Base-by-base conservation (phyloP, 2,888 invertebrate genomes). In the Bombylius major region DNA sequence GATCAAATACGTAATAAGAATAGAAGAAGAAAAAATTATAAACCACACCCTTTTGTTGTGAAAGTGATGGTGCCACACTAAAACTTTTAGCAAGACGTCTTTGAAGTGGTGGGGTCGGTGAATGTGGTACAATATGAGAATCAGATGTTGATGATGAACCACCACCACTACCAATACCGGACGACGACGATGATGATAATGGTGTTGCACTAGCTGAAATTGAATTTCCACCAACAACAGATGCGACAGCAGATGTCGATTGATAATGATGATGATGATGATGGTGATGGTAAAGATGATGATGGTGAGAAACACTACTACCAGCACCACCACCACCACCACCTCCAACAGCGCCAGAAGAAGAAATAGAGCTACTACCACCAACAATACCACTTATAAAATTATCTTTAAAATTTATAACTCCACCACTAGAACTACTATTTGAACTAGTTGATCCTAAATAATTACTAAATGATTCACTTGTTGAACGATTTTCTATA, bases 41-140 rank as follows among this genome's bases (percentile, higher is more conserved):
- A 51, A 61, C 58, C 73, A 69, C 71, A 73, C 73, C 73, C 73
- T 74, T 74, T 65, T 75, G 72, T 62, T 72, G 75, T 57, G 71
- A 69, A 50, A 62, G 77, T 66, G 86, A 82, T 68, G 88, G 83
- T 66, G 89, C 84, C 69, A 89, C 89, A 78, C 90, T 90, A 82
- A 92, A 91, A 76, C 90, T 91, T 80, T 92, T 92, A 68, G 91
- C 89, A 73, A 91, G 82, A 68, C 91, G 84, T 68, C 92, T 82
- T 75, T 89, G 89, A 65, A 89, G 82, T 65, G 91, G 90, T 67
- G 90, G 90, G 65, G 90, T 89, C 62, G 84, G 84, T 64, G 84
- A 82, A 66, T 82, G 83, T 62, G 80, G 82, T 64, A 78, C 77
- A 65, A 72, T 60, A 53, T 61, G 61, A 50, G 54, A 73, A 55